A percentile compares a stretch with the other conserved stretches of the same genome.
Conservation (phyloP, 2,888 invertebrate species). For the Xestia rhomboidea region DNA sequence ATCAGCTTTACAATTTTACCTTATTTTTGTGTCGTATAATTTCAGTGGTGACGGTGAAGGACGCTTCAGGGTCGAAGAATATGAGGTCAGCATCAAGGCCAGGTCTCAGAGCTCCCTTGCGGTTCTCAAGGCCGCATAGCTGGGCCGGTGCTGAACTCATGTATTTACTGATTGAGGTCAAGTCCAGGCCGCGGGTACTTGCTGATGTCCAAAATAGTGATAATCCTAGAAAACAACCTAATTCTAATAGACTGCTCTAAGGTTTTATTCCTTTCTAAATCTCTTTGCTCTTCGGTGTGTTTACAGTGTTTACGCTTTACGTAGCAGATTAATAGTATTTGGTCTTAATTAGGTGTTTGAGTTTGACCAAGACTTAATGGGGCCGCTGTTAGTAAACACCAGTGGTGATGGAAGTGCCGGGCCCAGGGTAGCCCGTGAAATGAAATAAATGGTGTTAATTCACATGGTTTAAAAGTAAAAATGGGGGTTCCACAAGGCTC, state of each 20-base stretch:
- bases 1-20: slow-evolving; percentile 78
- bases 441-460: too few relatives aligned
- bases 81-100: slow-evolving; percentile 94
- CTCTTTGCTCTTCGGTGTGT: neutral
- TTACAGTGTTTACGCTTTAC: neutral
- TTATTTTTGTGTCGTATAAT: slow-evolving; percentile 93
- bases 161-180: slow-evolving; percentile 90
- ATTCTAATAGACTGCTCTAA: neutral
- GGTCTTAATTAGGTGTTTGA: neutral
- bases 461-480: too few relatives aligned
- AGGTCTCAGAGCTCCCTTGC: slow-evolving; percentile 91
- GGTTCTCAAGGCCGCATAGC: slow-evolving; percentile 91
- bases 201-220: slow-evolving; percentile 93
- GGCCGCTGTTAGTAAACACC: neutral
- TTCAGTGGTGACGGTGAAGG: slow-evolving; percentile 90
- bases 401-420: too few relatives aligned
- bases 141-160: slow-evolving; percentile 91
- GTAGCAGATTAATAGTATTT: neutral
- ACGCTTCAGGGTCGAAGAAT: slow-evolving; percentile 92
- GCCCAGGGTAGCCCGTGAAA: too few relatives aligned
- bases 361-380: neutral
- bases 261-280: neutral
- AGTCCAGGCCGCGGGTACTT: slow-evolving; percentile 86
- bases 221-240: slow-evolving; percentile 84
- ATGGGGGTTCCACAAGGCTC: too few relatives aligned